Base-by-base conservation (phyloP, 2,797 vertebrate species). In the Mallotus villosus region DNA sequence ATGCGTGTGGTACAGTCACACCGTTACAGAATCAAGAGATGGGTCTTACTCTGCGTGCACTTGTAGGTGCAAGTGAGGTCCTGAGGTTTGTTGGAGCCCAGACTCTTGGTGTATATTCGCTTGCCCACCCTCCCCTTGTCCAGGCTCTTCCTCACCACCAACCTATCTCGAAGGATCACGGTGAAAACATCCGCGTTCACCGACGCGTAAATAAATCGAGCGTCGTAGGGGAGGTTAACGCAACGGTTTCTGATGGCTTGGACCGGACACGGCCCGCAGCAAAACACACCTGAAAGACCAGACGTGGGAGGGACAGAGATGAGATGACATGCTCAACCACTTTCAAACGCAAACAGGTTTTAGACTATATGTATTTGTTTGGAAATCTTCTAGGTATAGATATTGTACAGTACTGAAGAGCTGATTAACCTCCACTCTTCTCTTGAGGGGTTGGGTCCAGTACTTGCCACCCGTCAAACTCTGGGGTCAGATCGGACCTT, bases 391-490 rank as follows among this genome's bases (percentile, higher is more conserved):
- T 11, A 11, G 37, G 37, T 11, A 41, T 11, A 41, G 11, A 41
- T 41, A 12, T 12, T 41, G 37, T 41, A 11, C 8, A 12, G 37
- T 41, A 41, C 37, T 11, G 37, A 41, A 41, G 37, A 41, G 11
- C 9, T 32, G 12, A 62, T 34, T 5, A 19, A 95, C 95, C 94
- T 32, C 84, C 87, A 82, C 94, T 96, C 63, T 67, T 94, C 82
- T 96, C 95, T 84, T 95, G 95, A 0, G 94, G 95, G 0, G 95
- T 96, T 25, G 95, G 91, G 2, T 97, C 95, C 73, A 96, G 82
- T 4, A 95, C 92, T 84, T 96, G 96, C 95, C 95, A 97, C 22
- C 95, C 95, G 1, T 93, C 92, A 14, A 92, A 95, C 27, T 82
- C 91, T 0, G 78, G 67, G 2, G 92, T 89, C 0, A 96, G 91